Conservation (phyloP, 1,140 invertebrate species). For the Solenopsis invicta region DNA sequence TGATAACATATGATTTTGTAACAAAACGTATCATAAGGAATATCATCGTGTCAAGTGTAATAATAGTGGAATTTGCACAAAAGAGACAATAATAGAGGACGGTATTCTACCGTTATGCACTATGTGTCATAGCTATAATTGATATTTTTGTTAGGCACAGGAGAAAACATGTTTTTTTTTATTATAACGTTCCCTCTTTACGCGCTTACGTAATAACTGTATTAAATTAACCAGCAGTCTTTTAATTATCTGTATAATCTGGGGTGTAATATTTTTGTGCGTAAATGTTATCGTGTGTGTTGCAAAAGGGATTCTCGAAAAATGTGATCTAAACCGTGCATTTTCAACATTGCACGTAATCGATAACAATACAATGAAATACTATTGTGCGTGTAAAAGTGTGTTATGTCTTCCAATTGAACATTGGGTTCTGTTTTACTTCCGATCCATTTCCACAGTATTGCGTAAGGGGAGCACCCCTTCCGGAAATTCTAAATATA, state of each 20-base stretch:
- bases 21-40: slow-evolving; percentile 5
- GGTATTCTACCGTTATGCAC: not conserved
- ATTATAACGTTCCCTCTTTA: not conserved
- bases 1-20: not conserved
- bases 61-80: slow-evolving; percentile 14
- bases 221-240: not conserved
- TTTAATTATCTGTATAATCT: slow-evolving; percentile 6
- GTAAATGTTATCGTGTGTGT: not conserved
- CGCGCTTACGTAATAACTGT: not conserved
- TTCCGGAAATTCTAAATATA: slow-evolving; percentile 57
- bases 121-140: not conserved
- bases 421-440: slow-evolving; percentile 51
- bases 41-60: not conserved
- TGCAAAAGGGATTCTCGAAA: not conserved
- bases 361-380: slow-evolving; percentile 63
- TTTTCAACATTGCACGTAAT: slow-evolving; percentile 59
- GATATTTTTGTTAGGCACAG: not conserved
- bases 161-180: not conserved
- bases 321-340: slow-evolving; percentile 1
- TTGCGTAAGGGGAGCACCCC: slow-evolving; percentile 17
- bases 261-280: not conserved
- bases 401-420: slow-evolving; percentile 41
- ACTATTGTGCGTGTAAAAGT: slow-evolving; percentile 49
- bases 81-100: not conserved
- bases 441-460: slow-evolving; percentile 45